Percentiles rank a stretch among this genome's conserved stretches.
phyloP scores from a whole-genome alignment of 2,797 vertebrate species.

The Florisuga fusca region DNA sequence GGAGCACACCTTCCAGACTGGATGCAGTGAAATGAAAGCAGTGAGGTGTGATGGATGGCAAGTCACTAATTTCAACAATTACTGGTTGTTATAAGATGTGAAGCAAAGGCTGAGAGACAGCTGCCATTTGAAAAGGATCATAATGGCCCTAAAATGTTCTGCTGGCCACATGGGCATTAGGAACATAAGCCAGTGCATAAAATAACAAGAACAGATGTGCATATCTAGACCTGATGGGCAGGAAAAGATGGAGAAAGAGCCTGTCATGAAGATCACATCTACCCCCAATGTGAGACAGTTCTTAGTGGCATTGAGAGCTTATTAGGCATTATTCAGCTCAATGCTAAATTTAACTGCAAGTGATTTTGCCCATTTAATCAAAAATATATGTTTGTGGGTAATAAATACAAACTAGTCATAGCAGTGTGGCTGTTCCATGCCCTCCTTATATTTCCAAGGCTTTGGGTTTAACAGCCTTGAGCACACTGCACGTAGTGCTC shows the following conservation, averaged over 20 bases:
- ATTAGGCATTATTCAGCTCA: background rate
- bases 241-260: background rate
- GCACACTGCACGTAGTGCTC: background rate
- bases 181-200: background rate
- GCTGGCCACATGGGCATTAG: background rate
- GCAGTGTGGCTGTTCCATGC: background rate
- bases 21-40: background rate
- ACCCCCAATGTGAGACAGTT: background rate
- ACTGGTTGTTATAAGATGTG: background rate
- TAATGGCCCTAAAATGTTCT: constrained; percentile 13
- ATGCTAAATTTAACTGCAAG: background rate
- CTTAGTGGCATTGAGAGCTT: background rate
- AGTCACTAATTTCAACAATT: background rate
- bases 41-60: background rate
- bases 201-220: background rate
- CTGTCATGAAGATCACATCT: background rate
- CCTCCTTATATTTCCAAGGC: background rate
- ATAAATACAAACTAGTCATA: background rate
- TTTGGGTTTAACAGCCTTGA: background rate
- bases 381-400: background rate
- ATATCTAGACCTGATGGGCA: background rate
- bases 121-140: background rate
- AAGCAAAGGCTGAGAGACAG: background rate
- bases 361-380: background rate
- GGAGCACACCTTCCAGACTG: fast-evolving